These are phyloP conservation scores for Synanthedon tipuliformis DNA, from an alignment of 2,888 invertebrate species.

Conservation along the genomic window DNA sequence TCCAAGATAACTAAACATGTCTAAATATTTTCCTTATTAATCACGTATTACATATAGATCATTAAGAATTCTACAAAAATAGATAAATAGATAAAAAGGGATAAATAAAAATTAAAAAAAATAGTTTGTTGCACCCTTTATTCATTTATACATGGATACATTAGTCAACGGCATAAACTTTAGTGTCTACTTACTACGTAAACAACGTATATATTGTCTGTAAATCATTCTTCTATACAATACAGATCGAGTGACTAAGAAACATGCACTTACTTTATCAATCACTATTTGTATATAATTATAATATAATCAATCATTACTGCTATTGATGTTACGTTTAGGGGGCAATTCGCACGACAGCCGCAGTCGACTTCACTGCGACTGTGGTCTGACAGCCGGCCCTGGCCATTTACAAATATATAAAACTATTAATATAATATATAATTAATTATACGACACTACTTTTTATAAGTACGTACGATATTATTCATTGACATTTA, in stretches of 20 bases:
- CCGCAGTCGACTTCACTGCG: too few species aligned
- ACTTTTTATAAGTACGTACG: not conserved
- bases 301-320: not conserved
- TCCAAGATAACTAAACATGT: too few species aligned
- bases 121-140: conserved; percentile 49
- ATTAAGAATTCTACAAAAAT: too few species aligned
- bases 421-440: conserved; percentile 29
- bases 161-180: conserved; percentile 66
- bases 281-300: conserved; percentile 2
- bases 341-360: too few species aligned
- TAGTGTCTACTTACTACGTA: conserved; percentile 67
- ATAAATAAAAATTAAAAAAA: conserved; percentile 12
- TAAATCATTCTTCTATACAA: conserved; percentile 52
- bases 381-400: too few species aligned
- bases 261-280: conserved; percentile 29
- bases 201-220: conserved; percentile 66
- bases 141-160: conserved; percentile 63
- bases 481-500: conserved; percentile 4
- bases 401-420: conserved; percentile 33
- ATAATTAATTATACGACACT: not conserved
- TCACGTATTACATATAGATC: too few species aligned
- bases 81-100: too few species aligned
- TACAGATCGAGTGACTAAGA: conserved; percentile 45
- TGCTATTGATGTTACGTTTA: too few species aligned
- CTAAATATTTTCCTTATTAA: too few species aligned